These are phyloP conservation scores for Xenopus borealis DNA, from an alignment of 2,113 vertebrate species.

Conservation along the genomic window DNA sequence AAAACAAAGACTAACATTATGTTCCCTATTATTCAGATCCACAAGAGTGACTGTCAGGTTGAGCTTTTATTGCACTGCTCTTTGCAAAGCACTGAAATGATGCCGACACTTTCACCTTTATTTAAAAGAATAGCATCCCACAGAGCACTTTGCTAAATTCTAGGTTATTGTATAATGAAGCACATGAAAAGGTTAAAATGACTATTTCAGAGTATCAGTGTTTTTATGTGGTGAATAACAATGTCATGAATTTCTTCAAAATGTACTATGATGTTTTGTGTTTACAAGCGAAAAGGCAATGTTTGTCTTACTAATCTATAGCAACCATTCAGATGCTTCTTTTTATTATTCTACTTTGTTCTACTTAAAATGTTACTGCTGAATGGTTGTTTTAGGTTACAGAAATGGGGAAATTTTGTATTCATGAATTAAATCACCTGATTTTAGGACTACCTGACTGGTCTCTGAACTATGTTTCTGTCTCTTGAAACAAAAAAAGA, in stretches of 20 bases:
- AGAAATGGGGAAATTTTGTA: too few relatives aligned
- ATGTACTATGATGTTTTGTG: background rate
- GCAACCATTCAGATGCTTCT: too few relatives aligned
- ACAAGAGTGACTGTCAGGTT: conserved; percentile 8
- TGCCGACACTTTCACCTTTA: background rate
- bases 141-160: background rate
- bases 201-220: too few relatives aligned
- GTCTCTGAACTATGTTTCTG: too few relatives aligned
- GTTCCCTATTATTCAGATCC: conserved; percentile 13
- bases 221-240: background rate
- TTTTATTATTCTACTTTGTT: too few relatives aligned
- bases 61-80: background rate
- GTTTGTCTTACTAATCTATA: too few relatives aligned
- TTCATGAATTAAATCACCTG: too few relatives aligned
- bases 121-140: background rate
- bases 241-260: background rate
- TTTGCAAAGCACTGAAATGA: conserved; percentile 21
- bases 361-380: too few relatives aligned
- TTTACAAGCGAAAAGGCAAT: background rate
- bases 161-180: background rate
- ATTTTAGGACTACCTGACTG: too few relatives aligned
- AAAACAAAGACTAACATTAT: conserved; percentile 24
- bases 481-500: too few relatives aligned
- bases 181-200: too few relatives aligned
- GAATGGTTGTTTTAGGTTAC: too few relatives aligned